Percentiles rank a stretch among this genome's conserved stretches.
These are phyloP conservation scores for Phaedon cochleariae DNA, from an alignment of 2,888 invertebrate species.

Conservation along the genomic window DNA sequence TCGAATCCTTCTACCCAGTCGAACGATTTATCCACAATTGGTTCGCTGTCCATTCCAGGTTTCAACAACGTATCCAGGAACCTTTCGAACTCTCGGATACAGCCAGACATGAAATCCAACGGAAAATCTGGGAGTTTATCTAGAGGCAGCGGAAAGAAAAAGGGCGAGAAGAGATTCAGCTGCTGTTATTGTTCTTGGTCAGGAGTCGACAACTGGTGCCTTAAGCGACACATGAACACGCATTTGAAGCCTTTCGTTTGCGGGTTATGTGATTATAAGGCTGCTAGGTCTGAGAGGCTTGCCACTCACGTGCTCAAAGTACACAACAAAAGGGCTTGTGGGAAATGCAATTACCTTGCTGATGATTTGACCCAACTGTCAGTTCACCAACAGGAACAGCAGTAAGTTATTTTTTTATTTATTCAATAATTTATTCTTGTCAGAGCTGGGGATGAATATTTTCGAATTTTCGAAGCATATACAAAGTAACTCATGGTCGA, in stretches of 20 bases:
- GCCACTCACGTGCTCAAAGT: conserved; percentile 91
- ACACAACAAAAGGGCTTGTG: conserved; percentile 90
- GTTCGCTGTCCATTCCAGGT: conserved; percentile 55
- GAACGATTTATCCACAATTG: conserved; percentile 49
- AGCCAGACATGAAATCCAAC: conserved; percentile 49
- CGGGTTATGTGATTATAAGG: conserved; percentile 91
- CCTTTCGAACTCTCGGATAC: conserved; percentile 44
- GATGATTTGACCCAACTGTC: conserved; percentile 84
- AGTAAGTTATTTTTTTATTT: conserved; percentile 66
- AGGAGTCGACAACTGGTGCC: conserved; percentile 93
- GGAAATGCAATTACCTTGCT: conserved; percentile 86
- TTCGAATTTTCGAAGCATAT: too few species aligned
- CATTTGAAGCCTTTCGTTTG: conserved; percentile 93
- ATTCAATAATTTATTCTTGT: neutral
- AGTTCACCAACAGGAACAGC: conserved; percentile 79
- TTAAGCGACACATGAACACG: conserved; percentile 91
- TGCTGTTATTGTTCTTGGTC: conserved; percentile 94
- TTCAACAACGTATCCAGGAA: conserved; percentile 54
- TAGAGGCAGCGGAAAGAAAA: conserved; percentile 57
- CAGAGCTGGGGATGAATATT: too few species aligned
- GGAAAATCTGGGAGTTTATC: conserved; percentile 45
- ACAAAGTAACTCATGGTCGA: too few species aligned
- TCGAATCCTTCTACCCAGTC: conserved; percentile 48
- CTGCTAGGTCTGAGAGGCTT: conserved; percentile 87
- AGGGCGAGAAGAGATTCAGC: conserved; percentile 65